Percentiles rank a stretch among this genome's conserved stretches.
Evolutionary conservation across 2,113 vertebrate species (phyloP).

Genomic region (Patagioenas fasciata): DNA sequence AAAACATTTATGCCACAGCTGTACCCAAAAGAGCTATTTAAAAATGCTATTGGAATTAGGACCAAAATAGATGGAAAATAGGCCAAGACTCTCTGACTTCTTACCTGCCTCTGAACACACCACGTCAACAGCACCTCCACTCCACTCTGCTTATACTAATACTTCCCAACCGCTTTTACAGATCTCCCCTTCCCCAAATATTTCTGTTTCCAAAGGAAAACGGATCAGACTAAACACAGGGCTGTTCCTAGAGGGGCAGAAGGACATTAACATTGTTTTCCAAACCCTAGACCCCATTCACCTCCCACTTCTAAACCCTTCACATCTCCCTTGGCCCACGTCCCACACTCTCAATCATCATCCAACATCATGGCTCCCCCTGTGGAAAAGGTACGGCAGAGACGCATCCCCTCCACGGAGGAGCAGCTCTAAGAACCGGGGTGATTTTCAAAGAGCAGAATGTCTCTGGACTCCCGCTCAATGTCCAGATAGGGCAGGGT

Average conservation of each 20-base stretch:
- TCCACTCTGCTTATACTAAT: not conserved
- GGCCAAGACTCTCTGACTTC: not conserved
- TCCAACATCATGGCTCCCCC: not conserved
- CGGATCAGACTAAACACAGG: not conserved
- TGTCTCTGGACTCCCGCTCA: fast-evolving
- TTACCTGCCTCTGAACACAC: not conserved
- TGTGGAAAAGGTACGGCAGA: not conserved
- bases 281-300: not conserved
- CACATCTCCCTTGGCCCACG: not conserved
- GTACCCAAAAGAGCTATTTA: not conserved
- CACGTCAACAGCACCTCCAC: not conserved
- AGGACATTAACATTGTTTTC: not conserved
- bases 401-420: fast-evolving
- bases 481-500: not conserved
- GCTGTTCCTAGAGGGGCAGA: not conserved
- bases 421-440: not conserved
- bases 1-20: not conserved
- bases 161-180: not conserved
- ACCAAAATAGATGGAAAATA: not conserved
- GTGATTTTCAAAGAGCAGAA: not conserved
- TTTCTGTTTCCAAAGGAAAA: not conserved
- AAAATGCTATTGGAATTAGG: not conserved
- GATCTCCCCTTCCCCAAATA: not conserved
- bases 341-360: not conserved
- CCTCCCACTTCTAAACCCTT: not conserved